phyloP scores from a whole-genome alignment of 1,140 invertebrate genomes.

The Ceratina japonica region DNA sequence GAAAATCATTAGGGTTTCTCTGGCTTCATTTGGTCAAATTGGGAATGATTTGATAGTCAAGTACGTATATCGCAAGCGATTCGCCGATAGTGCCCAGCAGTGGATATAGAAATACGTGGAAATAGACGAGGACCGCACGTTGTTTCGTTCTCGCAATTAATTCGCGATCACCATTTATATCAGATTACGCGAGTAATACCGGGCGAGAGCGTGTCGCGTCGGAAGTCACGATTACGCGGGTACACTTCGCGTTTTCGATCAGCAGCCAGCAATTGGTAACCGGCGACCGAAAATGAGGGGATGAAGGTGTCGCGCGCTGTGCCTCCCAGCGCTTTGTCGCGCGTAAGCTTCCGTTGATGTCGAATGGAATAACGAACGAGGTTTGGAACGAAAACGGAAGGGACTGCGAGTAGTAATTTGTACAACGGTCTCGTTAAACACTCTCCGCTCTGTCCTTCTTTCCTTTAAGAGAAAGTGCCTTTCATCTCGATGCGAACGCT shows the following conservation, averaged over 20 bases:
- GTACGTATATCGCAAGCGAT: neutral
- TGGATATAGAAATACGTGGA: neutral
- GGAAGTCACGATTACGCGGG: slow-evolving; percentile 11
- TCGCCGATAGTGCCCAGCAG: too few relatives aligned
- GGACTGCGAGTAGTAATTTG: slow-evolving; percentile 56
- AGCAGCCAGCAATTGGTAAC: neutral
- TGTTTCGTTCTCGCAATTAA: slow-evolving; percentile 18
- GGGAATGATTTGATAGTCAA: neutral
- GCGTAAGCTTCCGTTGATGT: too few relatives aligned
- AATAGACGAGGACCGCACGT: neutral
- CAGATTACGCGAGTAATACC: slow-evolving; percentile 33
- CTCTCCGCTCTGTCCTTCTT: neutral
- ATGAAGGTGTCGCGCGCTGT: neutral
- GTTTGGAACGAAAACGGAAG: too few relatives aligned
- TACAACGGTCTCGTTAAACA: slow-evolving; percentile 64
- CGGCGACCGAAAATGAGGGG: neutral
- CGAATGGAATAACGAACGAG: too few relatives aligned
- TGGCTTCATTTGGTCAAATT: neutral
- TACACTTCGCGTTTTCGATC: slow-evolving; percentile 33
- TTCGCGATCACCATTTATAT: slow-evolving; percentile 23
- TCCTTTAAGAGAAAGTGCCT: neutral
- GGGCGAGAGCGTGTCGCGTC: neutral
- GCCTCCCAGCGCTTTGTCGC: neutral
- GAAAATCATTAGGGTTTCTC: neutral
- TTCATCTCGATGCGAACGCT: neutral